Percentiles rank a stretch among this genome's conserved stretches.
Conservation (phyloP, 2,888 invertebrate species). For the Polydesmus complanatus region DNA sequence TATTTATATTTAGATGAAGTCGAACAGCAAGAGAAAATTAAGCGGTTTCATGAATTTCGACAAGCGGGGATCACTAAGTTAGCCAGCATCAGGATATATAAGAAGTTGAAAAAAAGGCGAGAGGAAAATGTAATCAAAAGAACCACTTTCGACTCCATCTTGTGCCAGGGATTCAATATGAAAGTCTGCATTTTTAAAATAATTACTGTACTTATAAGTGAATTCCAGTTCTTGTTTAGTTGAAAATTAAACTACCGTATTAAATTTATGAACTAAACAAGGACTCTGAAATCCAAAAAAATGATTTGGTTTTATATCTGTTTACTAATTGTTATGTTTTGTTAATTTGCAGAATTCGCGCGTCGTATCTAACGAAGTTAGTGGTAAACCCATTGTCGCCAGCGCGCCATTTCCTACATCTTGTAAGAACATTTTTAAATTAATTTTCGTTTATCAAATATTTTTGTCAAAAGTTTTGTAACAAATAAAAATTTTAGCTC, state of each 20-base stretch:
- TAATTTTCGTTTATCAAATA: background rate
- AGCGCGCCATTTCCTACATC: background rate
- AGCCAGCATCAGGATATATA: constrained; percentile 47
- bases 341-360: background rate
- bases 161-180: background rate
- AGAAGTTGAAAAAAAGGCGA: constrained; percentile 48
- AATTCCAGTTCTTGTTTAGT: too few relatives aligned
- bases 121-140: constrained; percentile 31
- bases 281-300: too few relatives aligned
- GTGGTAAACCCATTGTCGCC: background rate
- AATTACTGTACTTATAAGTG: too few relatives aligned
- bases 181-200: too few relatives aligned
- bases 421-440: background rate
- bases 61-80: constrained; percentile 54
- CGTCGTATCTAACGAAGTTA: background rate
- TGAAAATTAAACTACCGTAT: too few relatives aligned
- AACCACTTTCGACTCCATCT: background rate
- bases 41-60: constrained; percentile 42
- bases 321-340: background rate
- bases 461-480: background rate
- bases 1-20: constrained; percentile 47
- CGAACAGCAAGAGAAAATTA: constrained; percentile 45
- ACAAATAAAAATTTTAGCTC: constrained; percentile 26
- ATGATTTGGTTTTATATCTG: too few relatives aligned
- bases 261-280: too few relatives aligned